Base-by-base conservation (phyloP, 2,113 vertebrate genomes). In the Saccopteryx bilineata region DNA sequence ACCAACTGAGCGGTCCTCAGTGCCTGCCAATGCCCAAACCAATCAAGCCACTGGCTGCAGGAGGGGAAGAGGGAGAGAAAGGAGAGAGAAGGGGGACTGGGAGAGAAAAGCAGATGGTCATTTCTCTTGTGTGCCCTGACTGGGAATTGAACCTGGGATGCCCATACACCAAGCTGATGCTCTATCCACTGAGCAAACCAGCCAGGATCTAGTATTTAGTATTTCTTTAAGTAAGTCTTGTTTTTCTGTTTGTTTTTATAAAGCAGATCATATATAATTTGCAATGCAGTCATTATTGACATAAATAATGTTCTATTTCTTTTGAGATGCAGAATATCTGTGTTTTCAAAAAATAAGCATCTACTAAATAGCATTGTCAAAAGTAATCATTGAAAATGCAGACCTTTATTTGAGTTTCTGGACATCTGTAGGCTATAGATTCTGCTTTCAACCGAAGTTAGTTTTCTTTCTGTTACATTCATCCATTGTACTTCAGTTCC, bases 321-420 rank as follows among this genome's bases (percentile, higher is more conserved):
- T 91, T 61, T 76, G 60, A 87, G 63, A 56, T 80, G 3, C 7
- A 69, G n/a, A 33, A 23, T 79, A 87, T 54, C 50, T 19, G 10
- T 63, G 13, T 86, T 65, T 79, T 91, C 26, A 5, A 19, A 60
- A 91, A 83, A 46, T 15, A 78, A 14, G 0, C 31, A 83, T 69
- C 19, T 12, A 39, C 28, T 89, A 46, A 8, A 39, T 66, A 72
- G 54, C 8, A 26, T 19, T 58, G 31, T 84, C 75, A 75, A 79
- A 95, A 95, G 7, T 14, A 90, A 75, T 93, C 81, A n/a, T 60
- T 75, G 65, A 86, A 82, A 93, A 65, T 63, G 17, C 5, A 82
- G 56, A 61, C 5, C 28, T 74, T 23, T n/a, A 65, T 75, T 92
- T 18, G 14, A 21, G 39, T 60, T 91, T 92, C 69, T 90, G 79